Evolutionary conservation across 2,888 invertebrate species (phyloP), one percentile per base, ranked within the genome.

Genomic region (Crossocerus cetratus): DNA sequence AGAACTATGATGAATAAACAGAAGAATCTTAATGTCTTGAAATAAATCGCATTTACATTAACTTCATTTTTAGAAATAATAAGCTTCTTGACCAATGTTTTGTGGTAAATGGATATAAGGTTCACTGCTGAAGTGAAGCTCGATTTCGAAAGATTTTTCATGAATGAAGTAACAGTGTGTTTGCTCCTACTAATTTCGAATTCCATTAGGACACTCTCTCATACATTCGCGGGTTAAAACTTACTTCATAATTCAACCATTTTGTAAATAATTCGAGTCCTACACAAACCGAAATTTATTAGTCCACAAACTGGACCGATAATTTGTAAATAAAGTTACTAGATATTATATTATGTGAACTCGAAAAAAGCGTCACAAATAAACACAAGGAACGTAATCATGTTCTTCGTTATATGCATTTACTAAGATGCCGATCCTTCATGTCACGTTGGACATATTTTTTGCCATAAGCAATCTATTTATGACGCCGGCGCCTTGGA

Each of bases 281-380:
- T 77, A 69, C 70, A 72, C 67, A 76, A 76, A 80, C 72, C 81
- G 82, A 84, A 84, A 78, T 84, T 86, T 82, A 83, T 86, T 84
- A 83, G 83, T 82, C 82, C 83, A 80, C 84, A 79, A 81, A 84
- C 74, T 81, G 81, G 82, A 79, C 76, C 77, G 79, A 84, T 86
- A 80, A 86, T 86, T 85, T 88, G 88, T 88, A 88, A 87, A 88
- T 88, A 88, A 87, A 86, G 83, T 86, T 87, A 86, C 84, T 82
- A 83, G 86, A 85, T 85, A 83, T 85, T 84, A 85, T 83, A 82
- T 86, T 80, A 85, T 85, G 81, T 86, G 81, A 81, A 82, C 81
- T 81, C 65, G 53, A 81, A 53, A 67, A 75, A 74, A 80, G 53
- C 70, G 70, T 83, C 80, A 76, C 58, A 76, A 82, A 82, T 82